Conservation (phyloP, 2,797 vertebrate species). For the Propithecus deckenii region DNA sequence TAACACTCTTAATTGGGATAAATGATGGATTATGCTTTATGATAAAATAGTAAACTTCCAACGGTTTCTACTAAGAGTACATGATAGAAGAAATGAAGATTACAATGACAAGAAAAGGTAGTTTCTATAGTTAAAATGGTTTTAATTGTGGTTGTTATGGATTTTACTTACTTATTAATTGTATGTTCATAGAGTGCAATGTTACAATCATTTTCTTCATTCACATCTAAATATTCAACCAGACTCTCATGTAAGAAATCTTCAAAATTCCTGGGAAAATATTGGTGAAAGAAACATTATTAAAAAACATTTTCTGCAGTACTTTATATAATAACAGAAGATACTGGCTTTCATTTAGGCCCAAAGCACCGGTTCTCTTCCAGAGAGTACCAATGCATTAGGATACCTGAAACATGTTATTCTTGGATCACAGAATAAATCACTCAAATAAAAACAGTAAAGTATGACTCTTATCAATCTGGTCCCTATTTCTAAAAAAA, state of each 20-base stretch:
- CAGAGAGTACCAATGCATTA: not conserved
- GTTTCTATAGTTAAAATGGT: not conserved
- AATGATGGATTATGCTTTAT: not conserved
- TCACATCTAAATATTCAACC: conserved; percentile 98
- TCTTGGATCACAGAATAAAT: not conserved
- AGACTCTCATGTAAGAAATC: conserved; percentile 98
- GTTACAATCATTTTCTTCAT: conserved; percentile 99
- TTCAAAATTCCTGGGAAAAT: conserved; percentile 93
- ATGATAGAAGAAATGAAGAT: not conserved
- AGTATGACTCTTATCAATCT: not conserved
- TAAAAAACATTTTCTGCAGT: not conserved
- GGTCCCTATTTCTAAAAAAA: not conserved
- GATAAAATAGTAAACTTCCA: not conserved
- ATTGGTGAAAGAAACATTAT: conserved; percentile 26
- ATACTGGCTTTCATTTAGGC: not conserved
- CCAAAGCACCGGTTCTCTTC: not conserved
- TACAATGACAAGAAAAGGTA: not conserved
- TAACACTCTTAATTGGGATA: not conserved
- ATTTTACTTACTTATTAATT: conserved; percentile 92
- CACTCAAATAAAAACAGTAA: not conserved
- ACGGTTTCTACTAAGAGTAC: not conserved
- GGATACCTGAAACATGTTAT: not conserved
- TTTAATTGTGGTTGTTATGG: not conserved
- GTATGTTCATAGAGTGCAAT: conserved; percentile 97
- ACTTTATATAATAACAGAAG: not conserved